These are phyloP conservation scores for Euborellia annulipes DNA, from an alignment of 1,140 invertebrate genomes.

Conservation along the genomic window DNA sequence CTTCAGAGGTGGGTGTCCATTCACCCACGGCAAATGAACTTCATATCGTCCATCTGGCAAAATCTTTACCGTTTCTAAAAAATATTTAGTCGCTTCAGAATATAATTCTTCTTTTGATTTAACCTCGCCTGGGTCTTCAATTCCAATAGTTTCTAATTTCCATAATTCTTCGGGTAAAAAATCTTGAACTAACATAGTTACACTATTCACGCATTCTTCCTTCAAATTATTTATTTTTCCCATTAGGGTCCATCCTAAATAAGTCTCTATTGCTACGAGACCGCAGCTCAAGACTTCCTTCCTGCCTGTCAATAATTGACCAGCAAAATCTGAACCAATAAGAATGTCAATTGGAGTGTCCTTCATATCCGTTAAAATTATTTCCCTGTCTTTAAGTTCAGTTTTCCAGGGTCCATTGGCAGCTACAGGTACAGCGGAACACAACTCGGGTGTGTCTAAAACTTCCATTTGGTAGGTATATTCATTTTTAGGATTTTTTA, in stretches of 20 bases:
- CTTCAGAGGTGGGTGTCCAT: slow-evolving; percentile 15
- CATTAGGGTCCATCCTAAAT: slow-evolving; percentile 23
- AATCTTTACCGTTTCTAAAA: slow-evolving; percentile 17
- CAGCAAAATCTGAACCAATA: slow-evolving; percentile 21
- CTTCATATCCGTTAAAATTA: slow-evolving; percentile 13
- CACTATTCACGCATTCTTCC: slow-evolving; percentile 11
- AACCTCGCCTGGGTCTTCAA: slow-evolving; percentile 21
- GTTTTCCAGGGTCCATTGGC: background rate
- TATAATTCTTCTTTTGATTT: slow-evolving; percentile 14
- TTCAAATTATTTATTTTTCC: slow-evolving; percentile 17
- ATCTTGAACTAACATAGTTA: slow-evolving; percentile 13
- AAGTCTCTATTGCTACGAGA: slow-evolving; percentile 21
- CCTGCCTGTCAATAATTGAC: slow-evolving; percentile 20
- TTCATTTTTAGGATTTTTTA: background rate
- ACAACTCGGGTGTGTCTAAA: slow-evolving; percentile 4
- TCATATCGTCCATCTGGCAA: slow-evolving; percentile 18
- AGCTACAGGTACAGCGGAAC: slow-evolving; percentile 3
- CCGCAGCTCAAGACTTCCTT: slow-evolving; percentile 16
- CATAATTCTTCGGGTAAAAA: slow-evolving; percentile 22
- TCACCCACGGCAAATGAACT: slow-evolving; percentile 20
- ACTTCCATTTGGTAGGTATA: slow-evolving; percentile 2
- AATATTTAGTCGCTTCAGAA: slow-evolving; percentile 16
- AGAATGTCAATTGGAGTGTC: slow-evolving; percentile 13
- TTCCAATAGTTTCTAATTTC: slow-evolving; percentile 24
- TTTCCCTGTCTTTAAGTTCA: slow-evolving; percentile 8